Evolutionary conservation across 2,113 vertebrate genomes (phyloP).

Genomic region (Colistium nudipinnis): DNA sequence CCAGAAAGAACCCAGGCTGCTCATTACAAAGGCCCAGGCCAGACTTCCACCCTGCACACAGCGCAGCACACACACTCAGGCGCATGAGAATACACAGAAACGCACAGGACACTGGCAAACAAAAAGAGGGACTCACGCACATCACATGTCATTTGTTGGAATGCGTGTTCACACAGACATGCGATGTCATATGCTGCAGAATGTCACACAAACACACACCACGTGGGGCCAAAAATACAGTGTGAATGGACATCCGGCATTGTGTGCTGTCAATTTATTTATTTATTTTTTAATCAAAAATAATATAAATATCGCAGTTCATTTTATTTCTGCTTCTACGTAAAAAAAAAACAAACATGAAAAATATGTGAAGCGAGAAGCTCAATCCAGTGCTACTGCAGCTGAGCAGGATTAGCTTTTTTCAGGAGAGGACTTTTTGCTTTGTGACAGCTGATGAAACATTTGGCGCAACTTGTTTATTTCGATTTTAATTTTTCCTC

Average conservation of each 20-base stretch:
- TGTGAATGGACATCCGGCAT: no score
- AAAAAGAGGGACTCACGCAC: constrained; percentile 37
- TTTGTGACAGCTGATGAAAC: constrained; percentile 69
- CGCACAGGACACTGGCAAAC: constrained; percentile 25
- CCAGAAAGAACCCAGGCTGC: constrained; percentile 83
- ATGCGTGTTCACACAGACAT: constrained; percentile 5
- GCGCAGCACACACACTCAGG: constrained; percentile 38
- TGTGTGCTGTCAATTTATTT: no score
- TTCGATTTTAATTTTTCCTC: constrained; percentile 66
- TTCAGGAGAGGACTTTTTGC: no score
- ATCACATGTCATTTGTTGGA: constrained; percentile 28
- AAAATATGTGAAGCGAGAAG: no score
- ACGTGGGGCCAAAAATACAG: no score
- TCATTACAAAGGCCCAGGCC: constrained; percentile 82
- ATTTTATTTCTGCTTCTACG: no score
- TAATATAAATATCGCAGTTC: no score
- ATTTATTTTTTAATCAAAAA: no score
- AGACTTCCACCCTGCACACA: constrained; percentile 74
- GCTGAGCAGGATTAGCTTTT: no score
- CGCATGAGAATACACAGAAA: constrained; percentile 22
- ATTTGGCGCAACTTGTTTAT: constrained; percentile 76
- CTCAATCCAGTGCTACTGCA: no score
- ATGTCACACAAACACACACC: neutral
- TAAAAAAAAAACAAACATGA: no score
- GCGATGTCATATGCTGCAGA: constrained; percentile 9